These are phyloP conservation scores for Phyllotis vaccarum DNA, from an alignment of 2,797 vertebrate genomes.

Conservation along the genomic window DNA sequence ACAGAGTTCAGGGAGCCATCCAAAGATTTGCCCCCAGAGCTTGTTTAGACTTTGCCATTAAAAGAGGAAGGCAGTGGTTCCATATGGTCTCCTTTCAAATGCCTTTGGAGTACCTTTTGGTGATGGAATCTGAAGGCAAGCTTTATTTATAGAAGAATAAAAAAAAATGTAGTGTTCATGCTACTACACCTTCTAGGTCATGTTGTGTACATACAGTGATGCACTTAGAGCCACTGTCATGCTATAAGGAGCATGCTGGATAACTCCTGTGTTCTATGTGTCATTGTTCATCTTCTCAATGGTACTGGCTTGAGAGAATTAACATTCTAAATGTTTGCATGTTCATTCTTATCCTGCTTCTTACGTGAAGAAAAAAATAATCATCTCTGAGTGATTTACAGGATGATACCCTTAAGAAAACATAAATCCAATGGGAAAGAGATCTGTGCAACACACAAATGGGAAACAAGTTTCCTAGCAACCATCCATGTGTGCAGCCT, in stretches of 20 bases:
- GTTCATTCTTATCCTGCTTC: background rate
- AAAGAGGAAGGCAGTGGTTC: background rate
- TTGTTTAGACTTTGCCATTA: background rate
- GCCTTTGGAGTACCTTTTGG: background rate
- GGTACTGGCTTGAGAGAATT: background rate
- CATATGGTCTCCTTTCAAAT: background rate
- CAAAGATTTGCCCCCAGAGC: background rate
- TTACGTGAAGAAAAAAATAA: background rate
- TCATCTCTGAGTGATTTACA: constrained; percentile 21
- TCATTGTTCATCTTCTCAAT: background rate
- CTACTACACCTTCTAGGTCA: background rate
- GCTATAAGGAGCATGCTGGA: background rate
- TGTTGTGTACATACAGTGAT: background rate
- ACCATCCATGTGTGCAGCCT: constrained; percentile 73
- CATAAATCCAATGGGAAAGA: constrained; percentile 72
- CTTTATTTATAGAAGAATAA: background rate
- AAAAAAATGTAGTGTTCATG: background rate
- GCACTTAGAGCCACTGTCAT: background rate
- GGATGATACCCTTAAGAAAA: constrained; percentile 71
- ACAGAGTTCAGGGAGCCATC: background rate
- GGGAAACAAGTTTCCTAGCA: constrained; percentile 77
- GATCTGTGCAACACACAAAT: constrained; percentile 59
- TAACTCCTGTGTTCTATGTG: background rate
- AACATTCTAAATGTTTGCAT: background rate
- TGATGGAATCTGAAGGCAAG: background rate